Evolutionary conservation across 2,888 invertebrate genomes (phyloP).

Genomic region (Magallana nippona): DNA sequence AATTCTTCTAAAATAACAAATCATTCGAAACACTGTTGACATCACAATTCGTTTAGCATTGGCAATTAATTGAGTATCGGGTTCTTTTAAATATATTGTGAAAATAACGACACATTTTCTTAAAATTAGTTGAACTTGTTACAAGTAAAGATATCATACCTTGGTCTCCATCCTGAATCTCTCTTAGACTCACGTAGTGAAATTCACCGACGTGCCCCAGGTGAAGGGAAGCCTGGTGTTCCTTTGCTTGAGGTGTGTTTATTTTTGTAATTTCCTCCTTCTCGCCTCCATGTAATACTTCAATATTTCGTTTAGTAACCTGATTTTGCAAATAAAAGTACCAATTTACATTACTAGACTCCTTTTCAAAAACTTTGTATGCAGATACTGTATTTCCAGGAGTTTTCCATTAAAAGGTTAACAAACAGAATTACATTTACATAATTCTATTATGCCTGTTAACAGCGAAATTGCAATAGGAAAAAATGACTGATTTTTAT

Average conservation of each 20-base stretch:
- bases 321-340: background rate
- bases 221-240: conserved; percentile 32
- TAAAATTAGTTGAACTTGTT: too few relatives aligned
- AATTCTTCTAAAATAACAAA: background rate
- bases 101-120: background rate
- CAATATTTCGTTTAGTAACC: conserved; percentile 44
- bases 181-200: conserved; percentile 60
- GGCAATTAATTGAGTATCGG: too few relatives aligned
- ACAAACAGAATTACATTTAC: too few relatives aligned
- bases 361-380: too few relatives aligned
- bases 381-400: too few relatives aligned
- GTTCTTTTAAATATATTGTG: conserved; percentile 1
- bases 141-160: background rate
- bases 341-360: too few relatives aligned
- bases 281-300: conserved; percentile 40
- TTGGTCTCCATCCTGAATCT: conserved; percentile 7
- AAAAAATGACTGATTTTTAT: too few relatives aligned
- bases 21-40: background rate
- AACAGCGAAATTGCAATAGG: too few relatives aligned
- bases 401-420: too few relatives aligned
- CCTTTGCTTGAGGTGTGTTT: conserved; percentile 30
- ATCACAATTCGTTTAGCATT: too few relatives aligned
- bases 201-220: conserved; percentile 61
- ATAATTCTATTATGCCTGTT: too few relatives aligned
- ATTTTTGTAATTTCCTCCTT: conserved; percentile 50